Conservation (phyloP, 2,113 vertebrate genomes). For the Probosciger aterrimus region DNA sequence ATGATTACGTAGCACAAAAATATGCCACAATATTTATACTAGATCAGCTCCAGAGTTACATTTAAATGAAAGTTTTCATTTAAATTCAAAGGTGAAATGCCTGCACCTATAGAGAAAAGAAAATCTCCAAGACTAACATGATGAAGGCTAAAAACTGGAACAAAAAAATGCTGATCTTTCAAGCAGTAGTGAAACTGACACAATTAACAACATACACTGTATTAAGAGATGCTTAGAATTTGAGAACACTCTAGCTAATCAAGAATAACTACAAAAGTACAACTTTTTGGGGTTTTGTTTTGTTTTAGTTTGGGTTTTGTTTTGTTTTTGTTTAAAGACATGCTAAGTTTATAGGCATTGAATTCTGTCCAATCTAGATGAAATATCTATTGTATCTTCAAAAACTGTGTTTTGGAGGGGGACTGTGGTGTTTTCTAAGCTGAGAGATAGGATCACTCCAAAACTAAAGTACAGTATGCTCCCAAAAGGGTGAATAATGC, state of each 20-base stretch:
- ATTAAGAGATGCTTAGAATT: not conserved
- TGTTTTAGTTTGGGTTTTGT: no score
- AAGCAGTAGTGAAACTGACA: not conserved
- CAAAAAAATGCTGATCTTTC: not conserved
- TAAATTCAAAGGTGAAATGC: not conserved
- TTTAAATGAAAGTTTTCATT: not conserved
- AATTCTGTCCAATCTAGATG: not conserved
- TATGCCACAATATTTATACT: rapidly evolving
- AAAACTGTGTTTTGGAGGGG: not conserved
- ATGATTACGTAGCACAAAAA: not conserved
- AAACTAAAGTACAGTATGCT: not conserved
- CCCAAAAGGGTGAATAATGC: not conserved
- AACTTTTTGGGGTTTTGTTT: not conserved
- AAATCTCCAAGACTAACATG: not conserved
- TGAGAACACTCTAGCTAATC: not conserved
- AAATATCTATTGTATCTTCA: not conserved
- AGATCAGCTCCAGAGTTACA: not conserved
- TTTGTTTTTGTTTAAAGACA: not conserved
- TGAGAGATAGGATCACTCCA: not conserved
- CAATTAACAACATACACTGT: not conserved
- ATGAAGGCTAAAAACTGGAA: not conserved
- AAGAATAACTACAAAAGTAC: not conserved
- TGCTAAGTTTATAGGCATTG: not conserved
- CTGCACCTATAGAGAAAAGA: not conserved
- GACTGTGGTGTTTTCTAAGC: not conserved